Conservation (phyloP, 1,140 invertebrate genomes). For the Drosophila carrolli region DNA sequence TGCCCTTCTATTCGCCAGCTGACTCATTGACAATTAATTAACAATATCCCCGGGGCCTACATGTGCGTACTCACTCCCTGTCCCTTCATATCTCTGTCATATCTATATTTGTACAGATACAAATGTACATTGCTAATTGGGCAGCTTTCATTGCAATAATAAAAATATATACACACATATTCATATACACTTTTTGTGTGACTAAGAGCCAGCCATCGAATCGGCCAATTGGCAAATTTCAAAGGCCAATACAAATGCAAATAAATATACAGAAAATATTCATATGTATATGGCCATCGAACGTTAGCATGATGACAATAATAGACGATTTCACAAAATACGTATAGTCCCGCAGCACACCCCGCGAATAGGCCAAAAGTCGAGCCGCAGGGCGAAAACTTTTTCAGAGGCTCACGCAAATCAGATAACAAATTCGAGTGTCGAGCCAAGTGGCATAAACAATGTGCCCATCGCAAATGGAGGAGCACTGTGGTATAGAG, state of each 20-base stretch:
- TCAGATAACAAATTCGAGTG: conserved; percentile 79
- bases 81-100: conserved; percentile 32
- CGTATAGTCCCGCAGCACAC: conserved; percentile 21
- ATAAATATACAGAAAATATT: conserved; percentile 41
- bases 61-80: conserved; percentile 11
- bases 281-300: conserved; percentile 58
- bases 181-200: conserved; percentile 56
- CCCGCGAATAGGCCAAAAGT: conserved; percentile 4
- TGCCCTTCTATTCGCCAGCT: conserved; percentile 38
- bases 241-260: conserved; percentile 68
- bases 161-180: conserved; percentile 55
- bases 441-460: conserved; percentile 74
- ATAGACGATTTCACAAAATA: conserved; percentile 82
- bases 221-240: conserved; percentile 69
- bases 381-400: conserved; percentile 38
- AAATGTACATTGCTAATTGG: conserved; percentile 66
- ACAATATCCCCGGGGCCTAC: conserved; percentile 50
- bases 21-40: conserved; percentile 77
- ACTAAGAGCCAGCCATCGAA: conserved; percentile 59
- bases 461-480: conserved; percentile 47
- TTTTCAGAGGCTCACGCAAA: conserved; percentile 67
- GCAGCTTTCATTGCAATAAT: conserved; percentile 76
- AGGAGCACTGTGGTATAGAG: background rate
- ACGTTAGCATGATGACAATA: conserved; percentile 81
- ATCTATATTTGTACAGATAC: conserved; percentile 14